Base-by-base conservation (phyloP, 2,888 invertebrate species). In the Pseudococcus jackbeardsleyi region DNA sequence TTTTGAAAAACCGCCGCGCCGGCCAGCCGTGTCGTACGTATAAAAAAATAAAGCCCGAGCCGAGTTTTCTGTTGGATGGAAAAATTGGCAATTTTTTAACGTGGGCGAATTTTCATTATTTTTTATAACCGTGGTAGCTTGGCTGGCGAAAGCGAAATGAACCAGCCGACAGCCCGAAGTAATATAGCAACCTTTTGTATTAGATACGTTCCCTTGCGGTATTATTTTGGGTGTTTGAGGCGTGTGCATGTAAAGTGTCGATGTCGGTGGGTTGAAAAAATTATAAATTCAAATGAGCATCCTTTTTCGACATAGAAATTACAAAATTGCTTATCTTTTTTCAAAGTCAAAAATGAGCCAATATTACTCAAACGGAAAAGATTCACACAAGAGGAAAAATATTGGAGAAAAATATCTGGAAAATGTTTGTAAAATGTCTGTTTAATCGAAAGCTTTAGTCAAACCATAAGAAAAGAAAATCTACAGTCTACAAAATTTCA, bases 31-130 rank as follows among this genome's bases (percentile, higher is more conserved):
- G 33, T 50, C 54, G 48, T 50, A 33, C 15, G 19, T 54, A 79
- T 79, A 87, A 87, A 54, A 33, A 87, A 79, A 79, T 87, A 87
- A 87, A 77, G 87, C 50, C 82, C 26, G 26, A 77, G 79, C 82
- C 26, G 26, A 77, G 79, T 46, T 50, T 46, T 50, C n/a, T 33
- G 26, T 82, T n/a, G n/a, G 68, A 15, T 15, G 22, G 54, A 87
- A 87, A 87, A 87, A 87, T 87, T 87, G 87, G 48, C 87, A 79
- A 87, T 87, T 87, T 87, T 87, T 87, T 87, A 54, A 87, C 87
- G 87, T 50, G 39, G 79, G 87, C 79, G 79, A 87, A 87, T 87
- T 87, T 79, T 79, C 87, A 87, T 87, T 79, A 87, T 87, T 87
- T 87, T 87, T 87, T 87, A 87, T 59, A 50, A 26, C 87, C 26